These are phyloP conservation scores for Dasysyrphus albostriatus DNA, from an alignment of 2,888 invertebrate species.

Conservation along the genomic window DNA sequence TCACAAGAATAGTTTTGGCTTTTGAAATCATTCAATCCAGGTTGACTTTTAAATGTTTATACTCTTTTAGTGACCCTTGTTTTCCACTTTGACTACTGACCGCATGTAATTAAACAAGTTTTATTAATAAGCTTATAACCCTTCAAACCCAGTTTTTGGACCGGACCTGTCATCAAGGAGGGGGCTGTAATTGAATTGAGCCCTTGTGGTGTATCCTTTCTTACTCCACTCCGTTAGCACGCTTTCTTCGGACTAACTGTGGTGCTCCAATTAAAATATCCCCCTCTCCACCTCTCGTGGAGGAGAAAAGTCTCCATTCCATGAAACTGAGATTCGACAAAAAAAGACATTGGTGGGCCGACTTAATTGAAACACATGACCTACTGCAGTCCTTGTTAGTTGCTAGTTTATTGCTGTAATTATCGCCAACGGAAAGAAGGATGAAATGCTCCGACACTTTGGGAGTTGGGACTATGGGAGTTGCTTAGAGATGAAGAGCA, in stretches of 20 bases:
- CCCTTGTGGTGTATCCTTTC: constrained; percentile 52
- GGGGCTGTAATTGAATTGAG: constrained; percentile 30
- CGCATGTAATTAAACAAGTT: too few relatives aligned
- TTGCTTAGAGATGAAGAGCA: constrained; percentile 7
- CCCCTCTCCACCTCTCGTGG: neutral
- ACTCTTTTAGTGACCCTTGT: too few relatives aligned
- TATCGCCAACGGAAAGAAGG: constrained; percentile 64
- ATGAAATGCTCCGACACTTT: constrained; percentile 65
- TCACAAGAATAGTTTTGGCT: too few relatives aligned
- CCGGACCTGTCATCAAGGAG: constrained; percentile 1
- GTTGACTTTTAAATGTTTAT: too few relatives aligned
- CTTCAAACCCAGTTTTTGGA: neutral
- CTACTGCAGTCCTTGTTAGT: constrained; percentile 75
- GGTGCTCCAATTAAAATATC: constrained; percentile 60
- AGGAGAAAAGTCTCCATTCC: neutral
- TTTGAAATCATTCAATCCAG: too few relatives aligned
- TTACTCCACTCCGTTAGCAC: constrained; percentile 48
- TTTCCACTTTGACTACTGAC: too few relatives aligned
- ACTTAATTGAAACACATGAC: constrained; percentile 76
- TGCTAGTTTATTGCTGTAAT: constrained; percentile 75
- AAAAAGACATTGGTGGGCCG: constrained; percentile 57
- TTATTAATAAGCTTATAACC: neutral
- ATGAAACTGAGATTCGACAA: constrained; percentile 20
- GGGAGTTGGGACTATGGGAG: constrained; percentile 33
- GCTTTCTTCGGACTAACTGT: constrained; percentile 10